phyloP scores from a whole-genome alignment of 2,113 vertebrate genomes.

The Microtus pennsylvanicus region DNA sequence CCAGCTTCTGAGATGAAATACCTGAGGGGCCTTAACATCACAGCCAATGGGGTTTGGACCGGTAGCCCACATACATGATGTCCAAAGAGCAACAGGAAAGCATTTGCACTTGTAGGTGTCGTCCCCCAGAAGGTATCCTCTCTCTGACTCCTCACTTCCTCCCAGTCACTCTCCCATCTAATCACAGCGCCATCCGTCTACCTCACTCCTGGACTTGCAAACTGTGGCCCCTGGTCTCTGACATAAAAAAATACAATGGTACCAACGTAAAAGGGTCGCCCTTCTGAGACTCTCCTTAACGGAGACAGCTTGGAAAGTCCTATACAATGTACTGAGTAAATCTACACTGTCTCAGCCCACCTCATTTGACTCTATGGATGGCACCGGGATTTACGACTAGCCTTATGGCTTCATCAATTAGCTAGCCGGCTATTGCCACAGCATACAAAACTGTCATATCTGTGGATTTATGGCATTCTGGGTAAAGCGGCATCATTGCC shows the following conservation, averaged over 20 bases:
- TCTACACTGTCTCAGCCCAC: background rate
- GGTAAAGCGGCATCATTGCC: background rate
- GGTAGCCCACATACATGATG: background rate
- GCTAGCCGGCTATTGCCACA: background rate
- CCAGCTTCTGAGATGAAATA: background rate
- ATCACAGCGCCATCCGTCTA: background rate
- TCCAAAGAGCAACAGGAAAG: background rate
- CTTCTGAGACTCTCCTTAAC: background rate
- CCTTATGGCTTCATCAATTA: conserved; percentile 63
- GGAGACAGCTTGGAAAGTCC: background rate
- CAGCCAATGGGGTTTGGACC: background rate
- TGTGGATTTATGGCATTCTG: background rate
- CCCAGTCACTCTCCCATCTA: background rate
- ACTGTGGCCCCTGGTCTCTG: rapidly evolving
- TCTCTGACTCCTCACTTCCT: rapidly evolving
- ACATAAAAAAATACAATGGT: rapidly evolving
- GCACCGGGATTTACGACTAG: conserved; percentile 45
- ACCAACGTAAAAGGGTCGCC: rapidly evolving
- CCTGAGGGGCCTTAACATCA: no score
- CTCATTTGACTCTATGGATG: background rate
- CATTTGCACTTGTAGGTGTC: background rate
- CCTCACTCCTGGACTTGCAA: background rate
- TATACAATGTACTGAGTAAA: background rate
- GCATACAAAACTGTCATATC: background rate
- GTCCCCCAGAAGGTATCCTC: rapidly evolving